Percentiles rank a stretch among this genome's conserved stretches.
These are phyloP conservation scores for Harmothoe impar DNA, from an alignment of 2,888 invertebrate species.

Conservation along the genomic window DNA sequence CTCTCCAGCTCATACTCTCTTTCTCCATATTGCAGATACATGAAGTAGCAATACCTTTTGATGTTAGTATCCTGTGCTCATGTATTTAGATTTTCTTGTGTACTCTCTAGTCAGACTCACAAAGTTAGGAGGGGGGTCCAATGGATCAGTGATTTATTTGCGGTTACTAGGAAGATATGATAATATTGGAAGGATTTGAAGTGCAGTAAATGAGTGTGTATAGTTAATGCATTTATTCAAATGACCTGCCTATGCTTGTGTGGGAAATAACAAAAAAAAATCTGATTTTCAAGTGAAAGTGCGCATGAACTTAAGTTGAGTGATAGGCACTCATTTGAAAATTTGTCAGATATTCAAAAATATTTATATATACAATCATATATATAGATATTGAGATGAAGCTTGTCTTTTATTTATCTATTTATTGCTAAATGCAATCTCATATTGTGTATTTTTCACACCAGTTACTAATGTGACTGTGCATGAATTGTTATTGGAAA, in stretches of 20 bases:
- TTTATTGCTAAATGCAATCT: slow-evolving; percentile 58
- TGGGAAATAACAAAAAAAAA: not conserved
- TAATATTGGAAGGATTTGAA: not conserved
- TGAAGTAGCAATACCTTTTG: slow-evolving; percentile 10
- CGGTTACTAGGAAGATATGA: not conserved
- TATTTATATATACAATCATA: slow-evolving; percentile 33
- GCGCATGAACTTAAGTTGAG: slow-evolving; percentile 24
- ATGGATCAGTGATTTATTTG: no score
- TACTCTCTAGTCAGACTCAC: not conserved
- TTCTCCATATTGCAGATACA: not conserved
- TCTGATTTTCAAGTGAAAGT: slow-evolving; percentile 14
- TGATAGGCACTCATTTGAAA: slow-evolving; percentile 50
- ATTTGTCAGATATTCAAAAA: not conserved
- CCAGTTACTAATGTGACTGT: slow-evolving; percentile 41
- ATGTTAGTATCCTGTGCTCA: slow-evolving; percentile 17
- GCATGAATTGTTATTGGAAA: slow-evolving; percentile 56
- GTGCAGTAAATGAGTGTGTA: slow-evolving; percentile 7
- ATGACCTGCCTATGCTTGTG: slow-evolving; percentile 40
- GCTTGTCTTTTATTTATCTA: slow-evolving; percentile 54
- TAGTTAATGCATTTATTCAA: slow-evolving; percentile 32
- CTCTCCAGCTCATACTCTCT: not conserved
- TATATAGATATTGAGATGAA: slow-evolving; percentile 39
- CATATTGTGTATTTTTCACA: slow-evolving; percentile 53
- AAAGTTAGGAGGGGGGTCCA: not conserved
- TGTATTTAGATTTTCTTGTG: not conserved